Base-by-base conservation (phyloP, 2,888 invertebrate species). In the Opisthograptis luteolata region DNA sequence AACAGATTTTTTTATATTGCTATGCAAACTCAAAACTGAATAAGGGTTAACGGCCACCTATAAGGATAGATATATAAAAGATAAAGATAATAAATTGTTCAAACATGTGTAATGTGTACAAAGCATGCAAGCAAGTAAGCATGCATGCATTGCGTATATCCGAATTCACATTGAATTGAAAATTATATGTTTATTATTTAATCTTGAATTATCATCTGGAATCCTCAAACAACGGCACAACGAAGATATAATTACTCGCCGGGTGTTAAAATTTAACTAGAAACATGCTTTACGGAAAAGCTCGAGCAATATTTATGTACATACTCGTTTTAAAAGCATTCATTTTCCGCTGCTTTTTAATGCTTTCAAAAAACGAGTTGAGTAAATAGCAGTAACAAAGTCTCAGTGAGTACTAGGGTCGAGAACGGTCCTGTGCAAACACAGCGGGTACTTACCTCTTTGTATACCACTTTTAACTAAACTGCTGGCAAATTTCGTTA, bases 161-260 rank as follows among this genome's bases (percentile, higher is more conserved):
- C n/a, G n/a, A n/a, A n/a, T n/a, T n/a, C n/a, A n/a, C n/a, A n/a
- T n/a, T n/a, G n/a, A n/a, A n/a, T n/a, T 69, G 63, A 69, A 77
- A 74, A 78, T 77, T 73, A n/a, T n/a, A n/a, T n/a, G n/a, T n/a
- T n/a, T n/a, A n/a, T n/a, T 78, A 73, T 79, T 79, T 78, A 70
- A 75, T 55, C 63, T 61, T 64, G 70, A 68, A 78, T 76, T 75
- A 75, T 73, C 72, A 67, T 72, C 73, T 67, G 65, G 69, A 75
- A 73, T 73, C 78, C 76, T 78, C 51, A 82, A 83, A 81, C 78
- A 81, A 65, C 63, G 69, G 66, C 62, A 65, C 67, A 70, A 61
- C 66, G 65, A 58, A 60, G 70, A 66, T 74, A 76, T 79, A 79
- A 83, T 81, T 79, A 79, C 68, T 64, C 58, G 61, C 60, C 64